Percentiles rank a stretch among this genome's conserved stretches.
Conservation (phyloP, 2,888 invertebrate species). For the Cremastinae sp. region DNA sequence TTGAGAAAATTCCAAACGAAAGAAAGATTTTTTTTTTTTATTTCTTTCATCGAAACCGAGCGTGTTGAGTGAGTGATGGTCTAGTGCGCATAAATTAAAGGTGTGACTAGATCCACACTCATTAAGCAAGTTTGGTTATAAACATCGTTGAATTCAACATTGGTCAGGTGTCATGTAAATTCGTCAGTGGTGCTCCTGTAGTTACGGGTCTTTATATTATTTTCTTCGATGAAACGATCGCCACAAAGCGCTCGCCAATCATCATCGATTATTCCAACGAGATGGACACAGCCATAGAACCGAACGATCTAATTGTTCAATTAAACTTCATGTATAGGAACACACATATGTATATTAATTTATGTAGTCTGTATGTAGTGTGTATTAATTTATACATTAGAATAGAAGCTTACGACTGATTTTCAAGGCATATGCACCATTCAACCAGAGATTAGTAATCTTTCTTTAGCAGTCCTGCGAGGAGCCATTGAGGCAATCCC, state of each 20-base stretch:
- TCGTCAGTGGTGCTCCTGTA: slow-evolving; percentile 44
- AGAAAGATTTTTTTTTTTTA: slow-evolving; percentile 1
- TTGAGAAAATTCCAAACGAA: too few species aligned
- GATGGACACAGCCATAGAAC: slow-evolving; percentile 29
- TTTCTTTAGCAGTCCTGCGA: neutral
- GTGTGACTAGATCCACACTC: slow-evolving; percentile 95
- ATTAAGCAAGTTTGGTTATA: slow-evolving; percentile 84
- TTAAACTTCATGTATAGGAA: slow-evolving; percentile 30
- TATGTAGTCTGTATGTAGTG: too few species aligned
- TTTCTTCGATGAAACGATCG: slow-evolving; percentile 7
- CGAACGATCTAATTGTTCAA: slow-evolving; percentile 56
- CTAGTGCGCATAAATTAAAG: slow-evolving; percentile 84
- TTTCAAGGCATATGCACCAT: neutral
- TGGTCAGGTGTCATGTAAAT: slow-evolving; percentile 37
- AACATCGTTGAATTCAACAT: slow-evolving; percentile 59
- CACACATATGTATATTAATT: neutral
- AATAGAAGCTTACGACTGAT: neutral
- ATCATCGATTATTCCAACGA: slow-evolving; percentile 50
- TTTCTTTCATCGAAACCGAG: slow-evolving; percentile 60
- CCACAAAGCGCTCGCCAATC: slow-evolving; percentile 48
- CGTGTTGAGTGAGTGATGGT: slow-evolving; percentile 87
- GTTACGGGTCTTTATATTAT: neutral
- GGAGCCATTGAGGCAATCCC: slow-evolving; percentile 82
- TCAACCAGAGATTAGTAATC: neutral
- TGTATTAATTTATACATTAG: neutral